Percentiles rank a stretch among this genome's conserved stretches.
Evolutionary conservation across 2,888 invertebrate species (phyloP).

Genomic region (Hydroisotoma schaefferi): DNA sequence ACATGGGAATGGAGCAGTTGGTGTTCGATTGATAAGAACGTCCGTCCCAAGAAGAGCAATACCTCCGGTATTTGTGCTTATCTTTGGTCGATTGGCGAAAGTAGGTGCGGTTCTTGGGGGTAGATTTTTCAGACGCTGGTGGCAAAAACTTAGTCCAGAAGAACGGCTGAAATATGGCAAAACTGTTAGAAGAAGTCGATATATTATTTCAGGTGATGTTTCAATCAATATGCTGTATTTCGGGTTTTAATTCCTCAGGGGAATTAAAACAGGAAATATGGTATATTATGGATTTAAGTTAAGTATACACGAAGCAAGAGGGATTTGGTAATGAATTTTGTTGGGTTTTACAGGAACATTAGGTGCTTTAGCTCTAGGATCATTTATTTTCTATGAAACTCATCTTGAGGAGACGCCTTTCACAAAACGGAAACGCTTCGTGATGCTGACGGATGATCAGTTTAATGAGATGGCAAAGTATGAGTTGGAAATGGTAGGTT

Average conservation of each 20-base stretch:
- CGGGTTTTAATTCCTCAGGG: neutral
- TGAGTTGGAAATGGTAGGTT: constrained; percentile 36
- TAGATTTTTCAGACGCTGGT: constrained; percentile 54
- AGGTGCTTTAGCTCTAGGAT: constrained; percentile 33
- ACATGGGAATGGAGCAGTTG: too few species aligned
- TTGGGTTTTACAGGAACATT: constrained; percentile 19
- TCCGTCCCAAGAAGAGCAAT: constrained; percentile 25
- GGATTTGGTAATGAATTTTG: too few species aligned
- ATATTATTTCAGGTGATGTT: constrained; percentile 33
- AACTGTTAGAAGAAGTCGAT: constrained; percentile 28
- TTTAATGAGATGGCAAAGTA: constrained; percentile 38
- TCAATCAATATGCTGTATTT: neutral
- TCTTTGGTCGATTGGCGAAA: constrained; percentile 47
- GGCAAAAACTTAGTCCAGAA: constrained; percentile 52
- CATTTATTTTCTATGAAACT: constrained; percentile 50
- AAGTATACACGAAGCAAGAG: neutral
- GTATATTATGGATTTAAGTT: too few species aligned
- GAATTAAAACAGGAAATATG: too few species aligned
- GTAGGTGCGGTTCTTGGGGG: constrained; percentile 52
- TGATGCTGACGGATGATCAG: constrained; percentile 52
- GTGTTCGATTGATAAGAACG: too few species aligned
- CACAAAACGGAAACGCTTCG: constrained; percentile 57
- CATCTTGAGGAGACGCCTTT: constrained; percentile 58
- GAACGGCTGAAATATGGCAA: constrained; percentile 49
- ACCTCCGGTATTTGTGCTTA: constrained; percentile 39